Conservation (phyloP, 2,797 vertebrate species). For the Poecilia picta region DNA sequence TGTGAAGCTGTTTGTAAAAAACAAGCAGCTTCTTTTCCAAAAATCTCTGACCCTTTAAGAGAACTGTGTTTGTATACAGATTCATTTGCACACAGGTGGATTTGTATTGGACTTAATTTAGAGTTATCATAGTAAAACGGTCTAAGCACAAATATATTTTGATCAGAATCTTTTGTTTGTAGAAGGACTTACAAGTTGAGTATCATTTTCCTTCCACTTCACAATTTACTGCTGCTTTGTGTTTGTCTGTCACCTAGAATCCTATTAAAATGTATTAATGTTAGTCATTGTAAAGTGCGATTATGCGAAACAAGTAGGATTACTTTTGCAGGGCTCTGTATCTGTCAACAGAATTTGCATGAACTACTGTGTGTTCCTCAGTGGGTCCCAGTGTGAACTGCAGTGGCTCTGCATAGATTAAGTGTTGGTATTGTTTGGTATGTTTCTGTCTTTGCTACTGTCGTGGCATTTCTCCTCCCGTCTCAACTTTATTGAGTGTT, state of each 20-base stretch:
- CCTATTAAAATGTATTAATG: neutral
- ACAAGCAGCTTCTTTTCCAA: neutral
- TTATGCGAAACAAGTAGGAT: neutral
- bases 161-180: neutral
- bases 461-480: slow-evolving; percentile 65
- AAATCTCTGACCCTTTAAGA: neutral
- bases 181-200: neutral
- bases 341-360: slow-evolving; percentile 81
- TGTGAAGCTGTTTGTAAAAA: neutral
- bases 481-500: slow-evolving; percentile 61
- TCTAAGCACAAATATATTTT: neutral
- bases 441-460: slow-evolving; percentile 56
- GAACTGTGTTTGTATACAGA: neutral
- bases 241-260: slow-evolving; percentile 5
- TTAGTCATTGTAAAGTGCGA: neutral
- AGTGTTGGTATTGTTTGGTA: slow-evolving; percentile 60
- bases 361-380: slow-evolving; percentile 77
- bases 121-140: neutral
- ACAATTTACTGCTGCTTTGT: neutral
- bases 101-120: neutral
- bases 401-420: slow-evolving; percentile 60
- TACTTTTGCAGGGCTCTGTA: slow-evolving; percentile 32
- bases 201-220: neutral
- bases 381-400: slow-evolving; percentile 66
- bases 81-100: neutral